Evolutionary conservation across 53 echinoderm and acorn worm species (phyloP), one percentile per base, ranked within the genome.

Genomic region (Apostichopus leukothele): DNA sequence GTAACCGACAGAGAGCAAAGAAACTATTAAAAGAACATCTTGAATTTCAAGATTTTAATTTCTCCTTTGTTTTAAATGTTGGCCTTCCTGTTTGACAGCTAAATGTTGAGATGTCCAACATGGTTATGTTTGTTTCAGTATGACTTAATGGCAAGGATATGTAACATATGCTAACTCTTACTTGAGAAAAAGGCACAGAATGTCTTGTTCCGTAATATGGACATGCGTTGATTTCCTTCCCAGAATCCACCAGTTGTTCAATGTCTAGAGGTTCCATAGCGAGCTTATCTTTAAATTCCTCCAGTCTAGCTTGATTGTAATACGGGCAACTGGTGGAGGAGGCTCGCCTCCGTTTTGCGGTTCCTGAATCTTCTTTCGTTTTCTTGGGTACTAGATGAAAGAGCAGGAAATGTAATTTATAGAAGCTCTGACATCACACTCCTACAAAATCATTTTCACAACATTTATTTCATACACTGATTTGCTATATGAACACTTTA

Each of bases 181-280:
- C 99, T 96, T 99, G 95, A 4, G 99, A 92, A 39, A 90, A 86
- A 14, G 99, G 95, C 54, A 99, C 92, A 67, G 99, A 90, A 50
- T 94, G 94, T n/a, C 99, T 92, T 11, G 99, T 99, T 73, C 96
- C 96, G 68, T 99, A 99, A 83, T 96, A 99, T 0, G 99, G 99
- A 50, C 99, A 99, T 27, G 99, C 94, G 39, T 99, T 99, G 60
- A 94, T 52, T 67, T 96, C 96, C 79, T 91, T 90, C 11, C 95
- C 98, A 5, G 90, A 71, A 5, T 91, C 74, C 50, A 92, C 86
- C 22, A 98, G 79, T 73, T 94, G 94, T 60, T 99, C 99, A 53
- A 99, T 88, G 67, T 99, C 99, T 90, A 92, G 89, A 1, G 93
- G 91, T 55, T 99, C 93, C 11, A 96, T 55, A 2, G 93, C 91